A percentile compares a stretch with the other conserved stretches of the same genome.
phyloP scores from a whole-genome alignment of 2,797 vertebrate species.

The Acrossocheilus wenchowensis region DNA sequence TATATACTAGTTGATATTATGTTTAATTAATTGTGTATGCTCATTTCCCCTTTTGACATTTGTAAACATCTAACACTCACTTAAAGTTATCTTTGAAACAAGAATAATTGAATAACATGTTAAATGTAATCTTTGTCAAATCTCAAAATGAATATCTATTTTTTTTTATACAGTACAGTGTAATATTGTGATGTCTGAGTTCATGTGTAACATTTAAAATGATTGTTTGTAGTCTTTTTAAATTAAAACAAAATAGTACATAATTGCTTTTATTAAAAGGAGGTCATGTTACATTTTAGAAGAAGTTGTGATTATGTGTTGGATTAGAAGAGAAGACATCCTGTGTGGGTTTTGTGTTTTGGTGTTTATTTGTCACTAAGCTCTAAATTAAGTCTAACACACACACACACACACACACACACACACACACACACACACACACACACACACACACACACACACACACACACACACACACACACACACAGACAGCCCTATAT shows the following conservation, averaged over 20 bases:
- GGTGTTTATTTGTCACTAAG: not conserved
- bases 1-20: not conserved
- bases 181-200: not conserved
- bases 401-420: not conserved
- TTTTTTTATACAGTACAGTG: not conserved
- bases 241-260: not conserved
- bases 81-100: not conserved
- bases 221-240: not conserved
- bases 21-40: not conserved
- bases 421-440: not conserved
- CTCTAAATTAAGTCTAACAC: not conserved
- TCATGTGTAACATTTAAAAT: not conserved
- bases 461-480: not conserved
- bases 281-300: not conserved
- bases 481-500: not conserved
- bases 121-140: not conserved
- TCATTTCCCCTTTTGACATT: not conserved
- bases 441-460: not conserved
- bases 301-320: not conserved
- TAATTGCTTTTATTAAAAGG: not conserved
- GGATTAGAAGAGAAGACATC: not conserved
- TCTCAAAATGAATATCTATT: not conserved
- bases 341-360: not conserved
- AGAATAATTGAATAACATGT: not conserved
- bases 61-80: not conserved